These are phyloP conservation scores for Motacilla alba DNA, from an alignment of 2,113 vertebrate species.

Conservation along the genomic window DNA sequence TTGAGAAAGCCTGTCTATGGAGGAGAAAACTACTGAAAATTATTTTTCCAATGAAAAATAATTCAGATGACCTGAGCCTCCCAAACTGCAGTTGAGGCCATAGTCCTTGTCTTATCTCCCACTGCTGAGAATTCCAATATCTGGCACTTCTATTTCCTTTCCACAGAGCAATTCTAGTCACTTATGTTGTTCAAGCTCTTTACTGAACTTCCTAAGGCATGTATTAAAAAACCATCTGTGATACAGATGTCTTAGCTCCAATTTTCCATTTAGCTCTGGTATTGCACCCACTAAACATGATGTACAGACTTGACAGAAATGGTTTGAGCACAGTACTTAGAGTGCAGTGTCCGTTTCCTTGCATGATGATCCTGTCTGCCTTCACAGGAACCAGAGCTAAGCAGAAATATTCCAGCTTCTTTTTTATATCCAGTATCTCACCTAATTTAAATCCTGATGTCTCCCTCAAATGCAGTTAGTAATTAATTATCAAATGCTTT, in stretches of 20 bases:
- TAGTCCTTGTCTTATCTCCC: neutral
- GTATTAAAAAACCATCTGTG: neutral
- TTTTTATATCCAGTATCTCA: neutral
- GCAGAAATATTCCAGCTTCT: neutral
- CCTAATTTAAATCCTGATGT: neutral
- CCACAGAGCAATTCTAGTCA: neutral
- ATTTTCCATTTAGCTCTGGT: neutral
- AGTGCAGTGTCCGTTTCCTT: neutral
- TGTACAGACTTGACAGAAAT: neutral
- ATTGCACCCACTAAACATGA: neutral
- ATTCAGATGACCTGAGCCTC: neutral
- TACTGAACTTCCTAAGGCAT: neutral
- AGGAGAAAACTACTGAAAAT: neutral
- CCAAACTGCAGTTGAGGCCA: neutral
- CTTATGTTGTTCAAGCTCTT: neutral
- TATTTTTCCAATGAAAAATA: neutral
- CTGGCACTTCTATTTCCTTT: neutral
- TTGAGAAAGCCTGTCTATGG: neutral
- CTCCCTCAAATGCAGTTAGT: neutral
- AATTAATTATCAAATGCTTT: neutral
- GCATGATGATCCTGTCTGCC: fast-evolving
- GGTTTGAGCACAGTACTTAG: neutral
- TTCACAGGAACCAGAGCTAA: neutral
- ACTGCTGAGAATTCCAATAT: neutral
- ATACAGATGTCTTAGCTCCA: neutral